Evolutionary conservation across 2,113 vertebrate genomes (phyloP).

Genomic region (Uropsilus gracilis): DNA sequence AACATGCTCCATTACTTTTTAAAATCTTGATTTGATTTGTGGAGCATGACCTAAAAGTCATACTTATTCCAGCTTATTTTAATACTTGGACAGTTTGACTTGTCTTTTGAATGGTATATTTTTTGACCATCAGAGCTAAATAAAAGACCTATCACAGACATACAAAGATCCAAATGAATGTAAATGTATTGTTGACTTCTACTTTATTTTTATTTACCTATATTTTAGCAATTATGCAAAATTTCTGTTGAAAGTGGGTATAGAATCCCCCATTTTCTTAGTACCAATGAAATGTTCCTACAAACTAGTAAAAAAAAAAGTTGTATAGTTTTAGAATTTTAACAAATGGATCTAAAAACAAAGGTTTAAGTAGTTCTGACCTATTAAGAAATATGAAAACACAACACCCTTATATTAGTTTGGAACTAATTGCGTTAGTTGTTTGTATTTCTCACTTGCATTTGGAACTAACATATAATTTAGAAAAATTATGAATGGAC

Average conservation of each 20-base stretch:
- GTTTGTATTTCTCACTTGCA: neutral
- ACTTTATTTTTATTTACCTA: neutral
- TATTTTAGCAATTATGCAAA: neutral
- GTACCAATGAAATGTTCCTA: neutral
- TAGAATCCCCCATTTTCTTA: neutral
- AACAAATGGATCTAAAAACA: neutral
- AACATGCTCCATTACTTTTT: neutral
- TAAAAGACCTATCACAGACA: neutral
- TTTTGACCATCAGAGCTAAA: neutral
- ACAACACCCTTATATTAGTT: neutral
- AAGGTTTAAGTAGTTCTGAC: neutral
- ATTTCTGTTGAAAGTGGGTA: neutral
- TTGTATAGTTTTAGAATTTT: neutral
- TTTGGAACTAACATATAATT: neutral
- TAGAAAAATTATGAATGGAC: neutral
- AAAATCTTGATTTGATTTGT: conserved; percentile 11
- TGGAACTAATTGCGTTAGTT: neutral
- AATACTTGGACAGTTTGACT: neutral
- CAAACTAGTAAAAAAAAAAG: neutral
- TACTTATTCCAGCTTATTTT: neutral
- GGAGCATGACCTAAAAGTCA: neutral
- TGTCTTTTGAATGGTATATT: neutral
- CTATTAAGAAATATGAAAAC: neutral
- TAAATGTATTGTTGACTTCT: neutral
- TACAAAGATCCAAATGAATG: neutral